Percentiles rank a stretch among this genome's conserved stretches.
phyloP scores from a whole-genome alignment of 1,140 invertebrate species.

The Homalodisca vitripennis region DNA sequence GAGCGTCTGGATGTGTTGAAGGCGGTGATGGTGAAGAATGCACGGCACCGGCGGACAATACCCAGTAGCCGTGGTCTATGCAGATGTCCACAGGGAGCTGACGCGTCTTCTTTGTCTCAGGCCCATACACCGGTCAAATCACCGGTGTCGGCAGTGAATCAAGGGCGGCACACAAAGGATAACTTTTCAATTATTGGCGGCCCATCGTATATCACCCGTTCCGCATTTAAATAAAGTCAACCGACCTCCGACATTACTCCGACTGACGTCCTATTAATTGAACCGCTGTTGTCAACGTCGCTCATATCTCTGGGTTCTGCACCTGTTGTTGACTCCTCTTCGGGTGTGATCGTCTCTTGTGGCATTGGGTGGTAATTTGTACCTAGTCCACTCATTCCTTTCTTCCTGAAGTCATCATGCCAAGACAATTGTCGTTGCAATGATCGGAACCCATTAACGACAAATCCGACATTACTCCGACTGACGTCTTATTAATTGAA shows the following conservation, averaged over 20 bases:
- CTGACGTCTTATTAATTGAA: conserved; percentile 20
- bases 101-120: conserved; percentile 7
- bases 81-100: conserved; percentile 14
- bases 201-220: conserved; percentile 8
- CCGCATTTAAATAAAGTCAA: conserved; percentile 11
- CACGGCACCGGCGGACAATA: conserved; percentile 7
- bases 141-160: conserved; percentile 4
- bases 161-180: not conserved
- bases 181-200: conserved; percentile 25
- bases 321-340: no score
- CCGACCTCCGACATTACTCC: conserved; percentile 13
- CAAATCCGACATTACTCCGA: conserved; percentile 12
- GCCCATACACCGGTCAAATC: conserved; percentile 21
- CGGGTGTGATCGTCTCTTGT: no score
- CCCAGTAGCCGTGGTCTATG: conserved; percentile 19
- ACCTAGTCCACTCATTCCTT: no score
- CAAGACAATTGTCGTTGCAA: no score
- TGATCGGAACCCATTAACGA: not conserved
- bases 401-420: no score
- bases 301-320: conserved; percentile 5
- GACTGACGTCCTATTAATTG: conserved; percentile 16
- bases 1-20: no score
- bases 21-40: conserved; percentile 12
- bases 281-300: conserved; percentile 4
- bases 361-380: no score